phyloP scores from a whole-genome alignment of 2,888 invertebrate species.

The Drosophila atripex region DNA sequence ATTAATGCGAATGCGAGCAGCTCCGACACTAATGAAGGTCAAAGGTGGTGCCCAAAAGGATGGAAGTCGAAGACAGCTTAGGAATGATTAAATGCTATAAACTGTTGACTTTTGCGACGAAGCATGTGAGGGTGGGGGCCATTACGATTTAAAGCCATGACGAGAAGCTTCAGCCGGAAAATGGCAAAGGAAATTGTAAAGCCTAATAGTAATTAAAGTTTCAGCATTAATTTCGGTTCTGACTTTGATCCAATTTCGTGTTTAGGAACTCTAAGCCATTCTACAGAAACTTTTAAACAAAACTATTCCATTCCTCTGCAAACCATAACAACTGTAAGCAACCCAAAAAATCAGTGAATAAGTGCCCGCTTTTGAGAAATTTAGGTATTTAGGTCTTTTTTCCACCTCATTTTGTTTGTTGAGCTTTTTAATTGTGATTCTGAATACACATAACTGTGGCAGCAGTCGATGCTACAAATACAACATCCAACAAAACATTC shows the following conservation, averaged over 20 bases:
- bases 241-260: background rate
- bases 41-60: slow-evolving; percentile 25
- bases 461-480: slow-evolving; percentile 32
- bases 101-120: slow-evolving; percentile 42
- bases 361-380: slow-evolving; percentile 52
- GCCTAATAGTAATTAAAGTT: slow-evolving; percentile 34
- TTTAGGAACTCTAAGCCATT: background rate
- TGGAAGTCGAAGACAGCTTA: slow-evolving; percentile 36
- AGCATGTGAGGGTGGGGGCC: background rate
- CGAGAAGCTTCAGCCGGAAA: slow-evolving; percentile 9
- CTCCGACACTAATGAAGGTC: slow-evolving; percentile 51
- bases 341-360: slow-evolving; percentile 15
- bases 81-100: slow-evolving; percentile 48
- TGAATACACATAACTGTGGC: slow-evolving; percentile 36
- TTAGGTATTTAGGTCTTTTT: slow-evolving; percentile 49
- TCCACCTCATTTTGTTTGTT: slow-evolving; percentile 20
- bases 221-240: background rate
- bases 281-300: slow-evolving; percentile 23
- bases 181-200: slow-evolving; percentile 9
- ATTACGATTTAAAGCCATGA: slow-evolving; percentile 12
- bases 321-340: slow-evolving; percentile 22
- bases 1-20: slow-evolving; percentile 44
- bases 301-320: slow-evolving; percentile 24
- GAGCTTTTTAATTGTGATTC: slow-evolving; percentile 27
- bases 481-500: background rate